Base-by-base conservation (phyloP, 2,888 invertebrate species). In the Quadriops clusia region DNA sequence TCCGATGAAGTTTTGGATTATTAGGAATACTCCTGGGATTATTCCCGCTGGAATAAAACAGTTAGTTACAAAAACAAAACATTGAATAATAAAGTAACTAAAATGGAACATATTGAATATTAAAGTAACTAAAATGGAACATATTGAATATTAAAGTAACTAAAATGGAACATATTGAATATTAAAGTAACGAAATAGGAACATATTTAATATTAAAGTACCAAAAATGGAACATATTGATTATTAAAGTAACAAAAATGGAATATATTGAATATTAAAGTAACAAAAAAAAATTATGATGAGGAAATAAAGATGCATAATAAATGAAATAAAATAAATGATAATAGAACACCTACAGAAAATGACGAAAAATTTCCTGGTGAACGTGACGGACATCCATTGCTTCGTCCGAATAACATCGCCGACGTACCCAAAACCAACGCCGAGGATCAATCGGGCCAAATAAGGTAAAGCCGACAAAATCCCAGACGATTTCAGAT, bases 381-480 rank as follows among this genome's bases (percentile, higher is more conserved):
- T 74, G 24, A 64, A 63, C 0, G 75, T 71, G 2, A 70, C 53
- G 0, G 59, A 54, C 36, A 72, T 42, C 41, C 60, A 46, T 16
- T 64, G 42, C 13, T 55, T 63, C 23, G 53, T 58, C 18, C 68
- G 60, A 5, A 82, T 67, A 14, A 63, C 63, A 53, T 83, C 82
- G 1, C 78, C 81, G 5, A 77, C 56, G 30, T 70, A 65, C 20
- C 83, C 82, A 51, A 83, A 83, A 32, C 74, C 61, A 28, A 79
- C 74, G 1, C 80, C 80, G 30, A 74, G 63, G 14, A 78, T 39
- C 45, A 82, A 58, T 40, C 83, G 68, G 0, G 74, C 77, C 10
- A 78, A 63, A 53, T 82, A 80, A 0, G 83, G 83, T 27, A 80
- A 49, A 2, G 78, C 72, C 2, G 81, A 74, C 23, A 80, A 61